Percentiles rank a stretch among this genome's conserved stretches.
Conservation (phyloP, 2,888 invertebrate genomes). For the Ormia ochracea region DNA sequence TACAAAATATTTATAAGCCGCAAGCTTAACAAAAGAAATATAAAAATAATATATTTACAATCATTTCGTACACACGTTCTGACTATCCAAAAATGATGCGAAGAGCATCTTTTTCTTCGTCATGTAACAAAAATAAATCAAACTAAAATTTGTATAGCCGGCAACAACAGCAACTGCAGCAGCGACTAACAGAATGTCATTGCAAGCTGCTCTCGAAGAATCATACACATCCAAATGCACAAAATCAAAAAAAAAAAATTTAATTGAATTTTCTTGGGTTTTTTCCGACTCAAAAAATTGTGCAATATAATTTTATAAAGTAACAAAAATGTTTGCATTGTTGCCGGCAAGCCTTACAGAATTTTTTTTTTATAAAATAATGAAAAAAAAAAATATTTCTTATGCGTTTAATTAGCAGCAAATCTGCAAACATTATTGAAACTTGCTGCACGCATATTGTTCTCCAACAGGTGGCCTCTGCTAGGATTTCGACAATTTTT, state of each 20-base stretch:
- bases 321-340: background rate
- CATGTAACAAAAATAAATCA: slow-evolving; percentile 4
- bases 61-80: slow-evolving; percentile 47
- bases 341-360: background rate
- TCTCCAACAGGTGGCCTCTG: slow-evolving; percentile 20
- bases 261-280: slow-evolving; percentile 50
- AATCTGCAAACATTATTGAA: background rate
- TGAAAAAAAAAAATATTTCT: slow-evolving; percentile 5
- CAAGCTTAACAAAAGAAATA: slow-evolving; percentile 29
- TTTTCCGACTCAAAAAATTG: slow-evolving; percentile 32
- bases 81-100: slow-evolving; percentile 17
- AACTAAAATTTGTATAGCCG: background rate
- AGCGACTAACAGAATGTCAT: slow-evolving; percentile 33
- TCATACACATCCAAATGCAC: background rate
- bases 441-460: slow-evolving; percentile 44
- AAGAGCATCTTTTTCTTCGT: background rate
- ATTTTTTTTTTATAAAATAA: background rate
- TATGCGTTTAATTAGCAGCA: slow-evolving; percentile 49
- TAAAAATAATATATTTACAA: slow-evolving; percentile 21
- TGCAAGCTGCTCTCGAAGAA: slow-evolving; percentile 21
- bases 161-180: background rate
- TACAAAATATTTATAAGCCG: slow-evolving; percentile 43
- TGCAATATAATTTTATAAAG: slow-evolving; percentile 40
- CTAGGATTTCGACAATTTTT: background rate
- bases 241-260: slow-evolving; percentile 8